Evolutionary conservation across 2,113 vertebrate genomes (phyloP).

Genomic region (Callorhinus ursinus): DNA sequence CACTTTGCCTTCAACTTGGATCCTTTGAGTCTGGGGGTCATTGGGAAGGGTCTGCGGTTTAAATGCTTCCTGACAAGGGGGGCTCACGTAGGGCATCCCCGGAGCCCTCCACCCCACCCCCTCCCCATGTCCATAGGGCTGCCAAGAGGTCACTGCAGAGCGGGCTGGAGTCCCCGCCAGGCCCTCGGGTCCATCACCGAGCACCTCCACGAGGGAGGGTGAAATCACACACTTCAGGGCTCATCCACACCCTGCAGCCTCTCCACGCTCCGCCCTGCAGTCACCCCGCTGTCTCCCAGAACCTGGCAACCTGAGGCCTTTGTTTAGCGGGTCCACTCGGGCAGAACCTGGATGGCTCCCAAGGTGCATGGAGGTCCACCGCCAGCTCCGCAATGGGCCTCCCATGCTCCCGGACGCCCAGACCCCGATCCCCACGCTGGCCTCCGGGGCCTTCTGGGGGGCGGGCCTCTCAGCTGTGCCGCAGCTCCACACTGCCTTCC

Average conservation of each 20-base stretch:
- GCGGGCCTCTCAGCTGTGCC: not conserved
- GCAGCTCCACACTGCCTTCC: not conserved
- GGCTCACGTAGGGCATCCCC: too few relatives aligned
- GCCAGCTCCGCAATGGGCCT: rapidly evolving
- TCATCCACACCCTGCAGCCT: not conserved
- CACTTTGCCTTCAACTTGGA: not conserved
- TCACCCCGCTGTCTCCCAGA: not conserved
- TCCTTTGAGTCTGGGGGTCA: not conserved
- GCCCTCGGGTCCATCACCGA: not conserved
- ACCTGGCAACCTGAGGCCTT: not conserved
- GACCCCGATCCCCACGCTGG: rapidly evolving
- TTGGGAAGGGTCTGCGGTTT: too few relatives aligned
- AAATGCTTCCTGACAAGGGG: too few relatives aligned
- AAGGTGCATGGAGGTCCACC: rapidly evolving
- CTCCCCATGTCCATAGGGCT: not conserved
- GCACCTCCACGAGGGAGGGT: rapidly evolving
- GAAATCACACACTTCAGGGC: not conserved
- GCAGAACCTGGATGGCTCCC: not conserved
- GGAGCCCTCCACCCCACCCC: not conserved
- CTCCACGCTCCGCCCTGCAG: rapidly evolving
- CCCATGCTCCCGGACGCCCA: rapidly evolving
- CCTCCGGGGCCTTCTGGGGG: not conserved
- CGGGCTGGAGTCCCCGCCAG: not conserved
- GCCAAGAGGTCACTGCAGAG: not conserved
- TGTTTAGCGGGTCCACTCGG: not conserved